Evolutionary conservation across 2,888 invertebrate species (phyloP), one percentile per base, ranked within the genome.

Genomic region (Zhuqinia jingwanae): DNA sequence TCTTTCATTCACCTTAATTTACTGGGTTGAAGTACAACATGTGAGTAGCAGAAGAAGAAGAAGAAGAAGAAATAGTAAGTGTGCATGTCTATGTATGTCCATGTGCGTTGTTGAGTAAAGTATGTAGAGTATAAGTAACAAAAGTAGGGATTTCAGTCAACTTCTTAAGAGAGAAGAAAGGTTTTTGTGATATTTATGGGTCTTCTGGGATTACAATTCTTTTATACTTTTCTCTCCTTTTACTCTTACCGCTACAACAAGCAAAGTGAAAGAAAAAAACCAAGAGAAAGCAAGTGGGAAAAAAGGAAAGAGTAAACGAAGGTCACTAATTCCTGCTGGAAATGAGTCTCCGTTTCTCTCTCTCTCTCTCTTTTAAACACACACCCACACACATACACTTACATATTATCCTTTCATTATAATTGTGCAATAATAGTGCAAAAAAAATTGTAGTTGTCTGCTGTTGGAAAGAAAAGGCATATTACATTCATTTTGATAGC

Each of bases 1-100:
- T 65, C 83, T 75, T 76, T 63, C 83, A 76, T 84, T 84, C 77
- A 65, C 84, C 77, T 84, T 84, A 84, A 84, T 84, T 84, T 84
- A 84, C 84, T 84, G 84, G 84, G 68, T 77, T 56, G 84, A 84
- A 77, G 77, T 77, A 84, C 56, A 77, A 58, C 77, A 36, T 56
- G 60, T 68, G 77, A 27, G 36, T 36, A 36, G 36, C 36, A 36
- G 58, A 56, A 60, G 75, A 75, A 30, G 53, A n/a, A 27, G 36
- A 6, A 36, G 36, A 3, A 36, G 58, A 56, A 60, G 75, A 75
- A 30, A 36, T 36, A 30, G 47, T 73, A 73, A 50, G 73, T 73
- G 50, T 73, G 36, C 8, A 8, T 36, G 36, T n/a, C n/a, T n/a
- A n/a, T 36, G 36, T 36, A 8, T 36, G 36, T 36, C 36, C 8